A percentile compares a stretch with the other conserved stretches of the same genome.
Conservation (phyloP, 2,113 vertebrate genomes). For the Numenius arquata region DNA sequence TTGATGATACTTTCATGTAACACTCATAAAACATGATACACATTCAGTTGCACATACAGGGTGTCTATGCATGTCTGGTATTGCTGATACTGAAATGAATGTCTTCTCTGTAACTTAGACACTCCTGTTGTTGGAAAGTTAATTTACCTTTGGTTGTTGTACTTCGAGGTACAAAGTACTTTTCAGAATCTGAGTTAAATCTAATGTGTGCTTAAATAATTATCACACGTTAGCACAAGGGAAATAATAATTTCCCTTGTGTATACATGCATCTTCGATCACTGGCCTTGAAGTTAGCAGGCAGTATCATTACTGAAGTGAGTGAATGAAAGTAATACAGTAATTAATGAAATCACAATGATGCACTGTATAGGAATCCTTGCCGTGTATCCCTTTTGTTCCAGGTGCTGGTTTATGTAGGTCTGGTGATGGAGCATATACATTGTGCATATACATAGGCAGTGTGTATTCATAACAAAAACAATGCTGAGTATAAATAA, state of each 20-base stretch:
- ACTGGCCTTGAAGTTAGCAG: background rate
- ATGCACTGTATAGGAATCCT: background rate
- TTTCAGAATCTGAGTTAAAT: background rate
- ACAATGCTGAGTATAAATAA: rapidly evolving
- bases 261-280: background rate
- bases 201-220: background rate
- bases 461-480: background rate
- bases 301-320: background rate
- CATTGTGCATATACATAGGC: background rate
- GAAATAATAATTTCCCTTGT: background rate
- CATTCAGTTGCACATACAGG: background rate
- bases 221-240: background rate
- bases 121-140: background rate
- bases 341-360: background rate
- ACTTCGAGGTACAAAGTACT: background rate
- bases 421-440: background rate
- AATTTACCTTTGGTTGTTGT: background rate
- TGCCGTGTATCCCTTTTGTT: background rate
- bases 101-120: background rate
- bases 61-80: background rate
- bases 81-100: background rate
- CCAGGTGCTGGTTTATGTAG: background rate
- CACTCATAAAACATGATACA: background rate
- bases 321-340: background rate
- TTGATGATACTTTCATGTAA: background rate